Evolutionary conservation across 2,113 vertebrate genomes (phyloP).

Genomic region (Xiphophorus maculatus): DNA sequence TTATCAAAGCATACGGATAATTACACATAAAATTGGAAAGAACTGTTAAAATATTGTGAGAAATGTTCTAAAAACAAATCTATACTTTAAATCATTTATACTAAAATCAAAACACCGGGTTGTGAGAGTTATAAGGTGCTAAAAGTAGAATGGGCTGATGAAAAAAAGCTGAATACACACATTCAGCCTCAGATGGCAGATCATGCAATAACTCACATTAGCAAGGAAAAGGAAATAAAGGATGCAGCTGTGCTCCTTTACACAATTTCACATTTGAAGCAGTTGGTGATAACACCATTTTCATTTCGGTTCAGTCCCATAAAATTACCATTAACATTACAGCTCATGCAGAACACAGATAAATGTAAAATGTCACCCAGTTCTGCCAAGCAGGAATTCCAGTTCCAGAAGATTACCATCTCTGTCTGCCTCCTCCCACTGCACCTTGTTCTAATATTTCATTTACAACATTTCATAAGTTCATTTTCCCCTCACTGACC

Average conservation of each 20-base stretch:
- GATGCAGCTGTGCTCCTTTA: constrained; percentile 90
- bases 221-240: constrained; percentile 88
- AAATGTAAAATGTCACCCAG: constrained; percentile 99
- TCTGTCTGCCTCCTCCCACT: constrained; percentile 87
- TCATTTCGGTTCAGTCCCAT: constrained; percentile 97
- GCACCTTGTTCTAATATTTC: constrained; percentile 97
- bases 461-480: constrained; percentile 97
- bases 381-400: constrained; percentile 97
- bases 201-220: constrained; percentile 93
- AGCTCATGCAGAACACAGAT: constrained; percentile 99
- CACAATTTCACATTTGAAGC: constrained; percentile 95
- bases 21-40: constrained; percentile 10
- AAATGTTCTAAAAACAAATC: constrained; percentile 18
- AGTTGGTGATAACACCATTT: constrained; percentile 97
- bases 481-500: constrained; percentile 98
- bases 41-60: constrained; percentile 16
- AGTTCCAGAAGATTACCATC: constrained; percentile 98
- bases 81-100: constrained; percentile 15
- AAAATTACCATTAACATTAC: constrained; percentile 99
- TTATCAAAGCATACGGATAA: neutral
- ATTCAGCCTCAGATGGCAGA: constrained; percentile 87
- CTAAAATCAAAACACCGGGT: constrained; percentile 32
- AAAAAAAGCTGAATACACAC: constrained; percentile 83
- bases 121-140: constrained; percentile 42
- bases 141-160: constrained; percentile 51